Conservation (phyloP, 23 tunicate genomes). For the Trididemnum nubilum region DNA sequence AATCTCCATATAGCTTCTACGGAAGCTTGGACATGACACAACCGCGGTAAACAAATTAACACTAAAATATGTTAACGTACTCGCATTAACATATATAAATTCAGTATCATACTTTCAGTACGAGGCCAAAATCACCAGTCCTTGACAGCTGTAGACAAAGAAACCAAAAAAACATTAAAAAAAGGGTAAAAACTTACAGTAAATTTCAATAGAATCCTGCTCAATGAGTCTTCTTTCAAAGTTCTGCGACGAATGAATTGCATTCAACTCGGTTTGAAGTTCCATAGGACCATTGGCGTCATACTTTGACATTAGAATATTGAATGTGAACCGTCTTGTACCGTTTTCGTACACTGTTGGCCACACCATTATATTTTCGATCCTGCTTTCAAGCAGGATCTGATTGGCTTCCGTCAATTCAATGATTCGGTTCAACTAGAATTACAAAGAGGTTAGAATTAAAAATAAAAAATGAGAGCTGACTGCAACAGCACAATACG, state of each 20-base stretch:
- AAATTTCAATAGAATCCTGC: constrained; percentile 18
- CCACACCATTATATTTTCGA: not conserved
- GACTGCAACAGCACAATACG: no score
- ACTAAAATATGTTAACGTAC: no score
- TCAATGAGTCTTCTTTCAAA: not conserved
- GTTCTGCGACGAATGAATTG: not conserved
- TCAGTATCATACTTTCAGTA: no score
- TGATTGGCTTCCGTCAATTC: constrained; percentile 6
- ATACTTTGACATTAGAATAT: constrained; percentile 54
- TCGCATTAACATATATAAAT: no score
- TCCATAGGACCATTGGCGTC: constrained; percentile 51
- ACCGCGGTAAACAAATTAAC: no score
- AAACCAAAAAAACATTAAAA: not conserved
- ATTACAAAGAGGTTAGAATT: no score
- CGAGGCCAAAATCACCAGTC: no score
- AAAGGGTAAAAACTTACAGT: constrained; percentile 30
- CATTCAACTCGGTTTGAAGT: constrained; percentile 28
- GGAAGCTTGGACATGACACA: no score
- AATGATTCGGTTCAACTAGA: not conserved
- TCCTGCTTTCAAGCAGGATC: not conserved
- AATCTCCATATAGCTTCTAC: no score
- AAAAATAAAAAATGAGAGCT: no score
- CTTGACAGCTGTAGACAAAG: no score
- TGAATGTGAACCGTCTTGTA: constrained; percentile 28
- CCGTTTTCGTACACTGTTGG: not conserved